phyloP scores from a whole-genome alignment of 2,888 invertebrate genomes.

The Horisme vitalbata region DNA sequence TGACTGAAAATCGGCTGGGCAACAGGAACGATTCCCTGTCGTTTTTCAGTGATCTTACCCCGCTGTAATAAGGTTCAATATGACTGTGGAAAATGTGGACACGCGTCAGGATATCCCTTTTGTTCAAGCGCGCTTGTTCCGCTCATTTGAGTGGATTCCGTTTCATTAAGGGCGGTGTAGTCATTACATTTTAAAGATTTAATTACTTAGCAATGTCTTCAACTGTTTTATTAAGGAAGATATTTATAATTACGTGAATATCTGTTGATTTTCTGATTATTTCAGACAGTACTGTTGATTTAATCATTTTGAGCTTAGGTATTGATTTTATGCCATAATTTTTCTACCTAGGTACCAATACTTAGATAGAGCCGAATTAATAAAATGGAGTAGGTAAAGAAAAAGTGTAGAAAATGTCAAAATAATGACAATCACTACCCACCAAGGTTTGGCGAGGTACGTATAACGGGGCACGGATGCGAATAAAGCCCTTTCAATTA shows the following conservation, averaged over 20 bases:
- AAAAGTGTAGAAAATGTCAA: too few species aligned
- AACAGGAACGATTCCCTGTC: slow-evolving; percentile 50
- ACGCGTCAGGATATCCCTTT: slow-evolving; percentile 70
- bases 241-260: background rate
- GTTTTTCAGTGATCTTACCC: slow-evolving; percentile 38
- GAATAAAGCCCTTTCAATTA: too few species aligned
- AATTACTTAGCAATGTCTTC: slow-evolving; percentile 7
- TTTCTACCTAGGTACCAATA: too few species aligned
- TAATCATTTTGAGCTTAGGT: too few species aligned
- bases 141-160: slow-evolving; percentile 61
- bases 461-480: too few species aligned
- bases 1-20: slow-evolving; percentile 63
- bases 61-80: slow-evolving; percentile 36
- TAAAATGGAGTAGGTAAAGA: too few species aligned
- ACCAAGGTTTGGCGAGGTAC: too few species aligned
- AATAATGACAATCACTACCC: too few species aligned
- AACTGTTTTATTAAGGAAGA: slow-evolving; percentile 6
- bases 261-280: background rate
- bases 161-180: slow-evolving; percentile 53
- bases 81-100: slow-evolving; percentile 41
- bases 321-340: too few species aligned
- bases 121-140: slow-evolving; percentile 67
- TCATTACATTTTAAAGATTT: slow-evolving; percentile 21
- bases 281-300: too few species aligned
- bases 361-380: too few species aligned